Base-by-base conservation (phyloP, 1,140 invertebrate species). In the Pseudomyrmex cubaensis region DNA sequence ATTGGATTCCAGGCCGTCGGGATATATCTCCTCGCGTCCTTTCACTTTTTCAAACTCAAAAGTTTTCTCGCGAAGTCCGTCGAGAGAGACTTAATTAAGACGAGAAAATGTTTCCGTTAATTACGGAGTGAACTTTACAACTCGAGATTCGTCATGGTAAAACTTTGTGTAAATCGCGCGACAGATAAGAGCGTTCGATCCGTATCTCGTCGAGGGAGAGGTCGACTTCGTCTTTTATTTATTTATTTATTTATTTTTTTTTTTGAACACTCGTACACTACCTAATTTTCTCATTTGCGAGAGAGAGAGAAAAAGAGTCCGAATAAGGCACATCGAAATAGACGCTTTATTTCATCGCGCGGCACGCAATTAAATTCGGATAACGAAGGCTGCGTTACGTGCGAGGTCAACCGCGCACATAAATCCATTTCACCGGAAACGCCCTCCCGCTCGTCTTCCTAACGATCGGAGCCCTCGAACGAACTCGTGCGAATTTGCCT, bases 401-500 rank as follows among this genome's bases (percentile, higher is more conserved):
- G 86, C 74, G 72, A 86, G 85, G 82, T 87, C 84, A 75, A 80
- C 48, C 64, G 25, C 84, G 44, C 59, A 54, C 56, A 75, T 76
- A 86, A 87, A 84, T 87, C 73, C 62, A 73, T 87, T 84, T 87
- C 82, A 84, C 85, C 85, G 85, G 85, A 87, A 87, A 84, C 85
- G 85, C 85, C 86, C 83, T 87, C 82, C 85, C 73, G 57, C 85
- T 80, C 85, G 52, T 64, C 61, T 17, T 63, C 70, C 66, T 86
- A 83, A 87, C 78, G 84, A 86, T 52, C 70, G 76, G 56, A 67
- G 15, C 59, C 72, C 69, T 75, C 77, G 72, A 62, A 87, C 13
- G 59, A 76, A 78, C 85, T 72, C 56, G 64, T 25, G 86, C 78
- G 86, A 78, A 83, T 87, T 84, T 72, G 67, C 59, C 70, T 50